Conservation (phyloP, 2,113 vertebrate species). For the Anoplopoma fimbria region DNA sequence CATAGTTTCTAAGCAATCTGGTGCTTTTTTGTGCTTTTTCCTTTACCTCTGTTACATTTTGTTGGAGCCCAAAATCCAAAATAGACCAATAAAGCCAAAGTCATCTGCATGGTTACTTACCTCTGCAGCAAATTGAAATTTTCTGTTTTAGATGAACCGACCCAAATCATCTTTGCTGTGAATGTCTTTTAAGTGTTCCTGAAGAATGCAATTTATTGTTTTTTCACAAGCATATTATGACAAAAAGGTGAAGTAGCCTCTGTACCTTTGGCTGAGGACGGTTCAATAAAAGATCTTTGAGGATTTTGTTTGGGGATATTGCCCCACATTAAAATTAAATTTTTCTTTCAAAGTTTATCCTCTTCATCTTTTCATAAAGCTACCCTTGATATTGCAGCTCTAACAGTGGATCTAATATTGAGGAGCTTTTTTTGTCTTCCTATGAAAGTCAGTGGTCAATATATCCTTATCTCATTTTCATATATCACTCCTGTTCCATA, state of each 20-base stretch:
- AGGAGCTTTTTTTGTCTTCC: constrained; percentile 36
- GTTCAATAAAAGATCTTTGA: constrained; percentile 32
- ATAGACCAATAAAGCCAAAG: background rate
- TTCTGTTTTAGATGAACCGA: background rate
- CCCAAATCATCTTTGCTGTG: background rate
- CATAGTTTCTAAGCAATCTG: background rate
- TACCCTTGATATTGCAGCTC: constrained; percentile 63
- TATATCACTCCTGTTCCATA: constrained; percentile 49
- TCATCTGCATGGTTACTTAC: background rate
- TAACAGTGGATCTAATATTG: constrained; percentile 59
- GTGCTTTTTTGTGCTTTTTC: background rate
- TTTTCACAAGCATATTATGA: background rate
- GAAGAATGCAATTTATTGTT: background rate
- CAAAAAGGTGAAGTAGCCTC: background rate
- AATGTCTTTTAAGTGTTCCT: background rate
- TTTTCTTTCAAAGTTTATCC: constrained; percentile 69
- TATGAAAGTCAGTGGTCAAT: constrained; percentile 62
- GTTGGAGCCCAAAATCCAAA: background rate
- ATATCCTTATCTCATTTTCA: constrained; percentile 72
- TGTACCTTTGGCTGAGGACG: background rate
- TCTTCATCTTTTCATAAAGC: constrained; percentile 79
- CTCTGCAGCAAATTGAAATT: background rate
- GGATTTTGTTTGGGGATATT: constrained; percentile 67
- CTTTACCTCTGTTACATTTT: background rate
- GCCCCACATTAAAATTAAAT: constrained; percentile 59